Evolutionary conservation across 64 coral and sea anemone species (phyloP).

Genomic region (Stichodactyla mertensii): DNA sequence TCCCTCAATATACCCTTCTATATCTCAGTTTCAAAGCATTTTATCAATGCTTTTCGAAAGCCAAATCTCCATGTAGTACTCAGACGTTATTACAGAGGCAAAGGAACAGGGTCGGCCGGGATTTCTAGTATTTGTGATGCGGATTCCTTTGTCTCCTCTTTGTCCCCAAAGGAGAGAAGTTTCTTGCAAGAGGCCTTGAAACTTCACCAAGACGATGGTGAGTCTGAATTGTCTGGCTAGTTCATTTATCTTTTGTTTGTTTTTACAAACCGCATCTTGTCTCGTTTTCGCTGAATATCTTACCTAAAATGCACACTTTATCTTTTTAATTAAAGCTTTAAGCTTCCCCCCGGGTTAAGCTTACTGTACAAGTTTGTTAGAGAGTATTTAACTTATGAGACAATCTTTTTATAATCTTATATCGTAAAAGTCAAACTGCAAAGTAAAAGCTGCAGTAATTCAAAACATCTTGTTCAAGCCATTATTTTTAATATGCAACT

Average conservation of each 20-base stretch:
- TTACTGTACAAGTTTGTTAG: too few species aligned
- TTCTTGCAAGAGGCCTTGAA: slow-evolving; percentile 10
- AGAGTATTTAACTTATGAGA: too few species aligned
- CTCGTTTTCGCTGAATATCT: not conserved
- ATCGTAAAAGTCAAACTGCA: too few species aligned
- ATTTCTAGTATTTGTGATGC: not conserved
- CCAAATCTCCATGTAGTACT: not conserved
- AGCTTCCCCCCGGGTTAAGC: too few species aligned
- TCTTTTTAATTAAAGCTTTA: too few species aligned
- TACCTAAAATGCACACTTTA: too few species aligned
- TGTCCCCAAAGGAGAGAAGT: not conserved
- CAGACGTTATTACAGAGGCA: not conserved
- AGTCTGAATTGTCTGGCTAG: not conserved
- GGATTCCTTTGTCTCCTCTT: not conserved
- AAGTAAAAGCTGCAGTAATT: too few species aligned
- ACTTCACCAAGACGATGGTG: slow-evolving; percentile 14
- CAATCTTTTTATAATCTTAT: too few species aligned
- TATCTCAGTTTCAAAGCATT: not conserved
- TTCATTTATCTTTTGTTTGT: not conserved
- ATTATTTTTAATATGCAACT: too few species aligned
- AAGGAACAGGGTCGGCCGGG: not conserved
- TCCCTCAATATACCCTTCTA: not conserved
- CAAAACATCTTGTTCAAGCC: too few species aligned
- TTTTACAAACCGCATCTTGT: not conserved
- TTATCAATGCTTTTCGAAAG: not conserved